Percentiles rank a stretch among this genome's conserved stretches.
Evolutionary conservation across 2,113 vertebrate genomes (phyloP).

Genomic region (Nicator chloris): DNA sequence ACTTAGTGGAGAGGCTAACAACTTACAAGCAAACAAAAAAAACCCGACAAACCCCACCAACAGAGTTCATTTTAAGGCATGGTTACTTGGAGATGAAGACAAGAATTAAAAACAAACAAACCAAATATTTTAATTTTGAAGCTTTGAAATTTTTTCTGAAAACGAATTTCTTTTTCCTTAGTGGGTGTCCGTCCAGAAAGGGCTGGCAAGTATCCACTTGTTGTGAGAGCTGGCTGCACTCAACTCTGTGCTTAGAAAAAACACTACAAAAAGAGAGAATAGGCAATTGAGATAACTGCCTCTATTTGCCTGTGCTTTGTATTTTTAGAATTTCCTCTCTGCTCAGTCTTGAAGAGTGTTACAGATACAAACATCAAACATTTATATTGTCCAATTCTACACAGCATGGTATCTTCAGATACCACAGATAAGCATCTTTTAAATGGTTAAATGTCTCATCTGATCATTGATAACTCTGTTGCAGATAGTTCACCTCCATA

Average conservation of each 20-base stretch:
- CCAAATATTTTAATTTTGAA: neutral
- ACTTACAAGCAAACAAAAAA: neutral
- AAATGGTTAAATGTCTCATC: neutral
- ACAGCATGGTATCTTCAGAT: neutral
- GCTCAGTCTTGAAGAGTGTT: neutral
- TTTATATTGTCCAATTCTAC: neutral
- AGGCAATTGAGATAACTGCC: neutral
- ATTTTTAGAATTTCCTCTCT: neutral
- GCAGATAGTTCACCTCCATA: neutral
- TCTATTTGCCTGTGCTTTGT: neutral
- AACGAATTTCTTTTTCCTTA: neutral
- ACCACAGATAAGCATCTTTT: neutral
- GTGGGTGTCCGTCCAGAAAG: neutral
- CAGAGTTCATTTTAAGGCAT: neutral
- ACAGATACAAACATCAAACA: neutral
- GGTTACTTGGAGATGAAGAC: neutral
- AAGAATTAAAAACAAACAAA: neutral
- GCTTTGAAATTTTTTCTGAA: neutral
- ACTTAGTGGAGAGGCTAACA: neutral
- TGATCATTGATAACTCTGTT: neutral
- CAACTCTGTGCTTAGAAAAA: neutral
- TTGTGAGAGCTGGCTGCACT: neutral
- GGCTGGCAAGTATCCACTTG: fast-evolving
- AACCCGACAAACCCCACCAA: fast-evolving
- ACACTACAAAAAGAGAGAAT: neutral